These are phyloP conservation scores for Acanthococcus lagerstroemiae DNA, from an alignment of 2,888 invertebrate species.

Conservation along the genomic window DNA sequence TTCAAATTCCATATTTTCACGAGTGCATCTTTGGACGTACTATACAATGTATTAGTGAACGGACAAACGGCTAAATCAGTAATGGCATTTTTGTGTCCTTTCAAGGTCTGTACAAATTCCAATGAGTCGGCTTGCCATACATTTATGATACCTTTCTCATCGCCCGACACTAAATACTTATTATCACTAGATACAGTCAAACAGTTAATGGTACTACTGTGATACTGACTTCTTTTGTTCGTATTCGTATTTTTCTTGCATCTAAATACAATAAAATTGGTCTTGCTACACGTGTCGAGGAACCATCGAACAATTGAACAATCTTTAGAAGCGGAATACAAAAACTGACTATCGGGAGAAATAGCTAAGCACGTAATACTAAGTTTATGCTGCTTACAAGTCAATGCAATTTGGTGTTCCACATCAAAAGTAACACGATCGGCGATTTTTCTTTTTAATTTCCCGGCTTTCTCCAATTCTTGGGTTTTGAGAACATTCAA, in stretches of 20 bases:
- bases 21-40: slow-evolving; percentile 50
- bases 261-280: slow-evolving; percentile 41
- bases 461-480: slow-evolving; percentile 75
- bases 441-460: slow-evolving; percentile 64
- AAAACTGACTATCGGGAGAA: slow-evolving; percentile 57
- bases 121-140: slow-evolving; percentile 75
- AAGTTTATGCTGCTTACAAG: slow-evolving; percentile 66
- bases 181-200: slow-evolving; percentile 36
- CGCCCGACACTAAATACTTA: slow-evolving; percentile 53
- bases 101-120: slow-evolving; percentile 66
- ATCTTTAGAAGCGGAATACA: slow-evolving; percentile 82
- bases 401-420: slow-evolving; percentile 42
- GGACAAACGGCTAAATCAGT: slow-evolving; percentile 74
- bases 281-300: slow-evolving; percentile 52
- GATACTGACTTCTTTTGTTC: slow-evolving; percentile 30
- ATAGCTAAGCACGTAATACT: slow-evolving; percentile 72
- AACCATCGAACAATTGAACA: slow-evolving; percentile 76
- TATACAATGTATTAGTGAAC: slow-evolving; percentile 75
- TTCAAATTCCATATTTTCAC: slow-evolving; percentile 93
- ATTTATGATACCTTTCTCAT: slow-evolving; percentile 56
- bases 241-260: slow-evolving; percentile 41
- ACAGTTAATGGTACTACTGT: slow-evolving; percentile 33
- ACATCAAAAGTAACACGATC: slow-evolving; percentile 44
- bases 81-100: slow-evolving; percentile 62
- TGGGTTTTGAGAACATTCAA: slow-evolving; percentile 71